Evolutionary conservation across 2,888 invertebrate genomes (phyloP).

Genomic region (Lycophotia porphyrea): DNA sequence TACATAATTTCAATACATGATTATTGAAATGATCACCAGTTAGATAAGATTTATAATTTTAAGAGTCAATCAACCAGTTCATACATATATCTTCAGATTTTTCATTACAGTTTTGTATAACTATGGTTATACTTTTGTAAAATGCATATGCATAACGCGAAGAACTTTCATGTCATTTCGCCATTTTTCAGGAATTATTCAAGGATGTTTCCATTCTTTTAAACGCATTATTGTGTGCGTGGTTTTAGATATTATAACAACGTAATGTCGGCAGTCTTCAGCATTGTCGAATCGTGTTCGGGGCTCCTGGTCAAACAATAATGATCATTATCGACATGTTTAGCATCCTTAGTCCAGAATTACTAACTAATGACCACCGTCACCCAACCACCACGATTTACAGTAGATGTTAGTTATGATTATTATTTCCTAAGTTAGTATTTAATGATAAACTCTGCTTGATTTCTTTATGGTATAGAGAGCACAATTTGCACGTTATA

Average conservation of each 20-base stretch:
- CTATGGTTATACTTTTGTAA: constrained; percentile 29
- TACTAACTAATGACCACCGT: constrained; percentile 32
- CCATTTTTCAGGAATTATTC: neutral
- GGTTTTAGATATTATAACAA: constrained; percentile 74
- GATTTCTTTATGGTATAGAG: constrained; percentile 29
- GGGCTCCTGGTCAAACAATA: constrained; percentile 81
- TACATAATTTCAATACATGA: neutral
- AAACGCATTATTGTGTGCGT: constrained; percentile 18
- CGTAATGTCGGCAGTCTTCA: constrained; percentile 82
- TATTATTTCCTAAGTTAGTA: constrained; percentile 37
- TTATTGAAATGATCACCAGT: constrained; percentile 11
- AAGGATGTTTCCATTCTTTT: constrained; percentile 10
- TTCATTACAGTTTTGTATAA: constrained; percentile 12
- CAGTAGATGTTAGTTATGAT: constrained; percentile 42
- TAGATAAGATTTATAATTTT: constrained; percentile 2
- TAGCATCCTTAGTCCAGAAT: constrained; percentile 19
- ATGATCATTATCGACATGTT: constrained; percentile 35
- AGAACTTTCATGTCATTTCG: neutral
- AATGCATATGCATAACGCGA: constrained; percentile 40
- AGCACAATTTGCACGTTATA: constrained; percentile 34
- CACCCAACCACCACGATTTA: constrained; percentile 48
- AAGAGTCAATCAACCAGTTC: constrained; percentile 6
- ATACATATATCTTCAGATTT: constrained; percentile 22
- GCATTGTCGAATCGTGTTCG: constrained; percentile 78
- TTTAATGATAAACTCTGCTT: constrained; percentile 9